phyloP scores from a whole-genome alignment of 2,888 invertebrate species.

The Cactoblastis cactorum region DNA sequence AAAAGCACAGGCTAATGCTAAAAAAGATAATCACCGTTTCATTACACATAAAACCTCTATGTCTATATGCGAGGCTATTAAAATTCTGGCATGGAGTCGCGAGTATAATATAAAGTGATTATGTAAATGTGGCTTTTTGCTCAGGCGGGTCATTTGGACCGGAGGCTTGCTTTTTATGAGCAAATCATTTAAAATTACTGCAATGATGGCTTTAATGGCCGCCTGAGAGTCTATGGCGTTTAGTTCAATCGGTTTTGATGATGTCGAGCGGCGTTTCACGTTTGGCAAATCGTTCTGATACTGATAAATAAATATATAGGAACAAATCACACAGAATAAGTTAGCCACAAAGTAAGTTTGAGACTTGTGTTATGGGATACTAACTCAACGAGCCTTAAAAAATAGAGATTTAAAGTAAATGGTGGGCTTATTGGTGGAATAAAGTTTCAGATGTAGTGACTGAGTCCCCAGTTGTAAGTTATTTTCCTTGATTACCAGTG shows the following conservation, averaged over 20 bases:
- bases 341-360: too few relatives aligned
- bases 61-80: constrained; percentile 43
- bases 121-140: constrained; percentile 69
- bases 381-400: too few relatives aligned
- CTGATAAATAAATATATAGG: too few relatives aligned
- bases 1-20: background rate
- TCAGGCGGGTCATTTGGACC: constrained; percentile 60
- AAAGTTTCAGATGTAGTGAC: too few relatives aligned
- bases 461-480: too few relatives aligned
- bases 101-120: constrained; percentile 75
- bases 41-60: constrained; percentile 33
- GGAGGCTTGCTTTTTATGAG: constrained; percentile 23
- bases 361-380: too few relatives aligned
- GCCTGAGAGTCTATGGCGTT: constrained; percentile 7
- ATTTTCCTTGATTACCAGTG: too few relatives aligned
- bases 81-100: constrained; percentile 59
- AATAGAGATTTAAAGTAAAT: too few relatives aligned
- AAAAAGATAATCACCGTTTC: constrained; percentile 13
- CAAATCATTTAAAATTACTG: constrained; percentile 23
- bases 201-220: constrained; percentile 17
- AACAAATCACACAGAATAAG: too few relatives aligned
- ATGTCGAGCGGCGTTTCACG: background rate
- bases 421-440: too few relatives aligned
- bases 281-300: background rate
- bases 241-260: constrained; percentile 4